These are phyloP conservation scores for Ephydatia muelleri DNA, from an alignment of 37 sponge, comb jelly and placozoan genomes.

Conservation along the genomic window DNA sequence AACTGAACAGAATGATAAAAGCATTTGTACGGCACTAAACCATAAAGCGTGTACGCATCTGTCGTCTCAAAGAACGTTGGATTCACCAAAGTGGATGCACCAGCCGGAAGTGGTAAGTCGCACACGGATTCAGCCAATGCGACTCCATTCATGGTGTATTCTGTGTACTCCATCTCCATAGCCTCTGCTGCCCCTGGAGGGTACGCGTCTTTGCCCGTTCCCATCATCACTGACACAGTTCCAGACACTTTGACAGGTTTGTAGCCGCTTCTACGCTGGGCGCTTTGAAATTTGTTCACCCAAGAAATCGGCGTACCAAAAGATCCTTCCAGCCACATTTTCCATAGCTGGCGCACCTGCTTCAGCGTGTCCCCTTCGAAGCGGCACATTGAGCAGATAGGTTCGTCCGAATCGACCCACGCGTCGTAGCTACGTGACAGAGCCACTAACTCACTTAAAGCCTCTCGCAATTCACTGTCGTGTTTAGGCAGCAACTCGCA, in stretches of 20 bases:
- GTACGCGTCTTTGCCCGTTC: not conserved
- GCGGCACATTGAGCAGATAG: not conserved
- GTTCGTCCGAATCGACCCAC: slow-evolving; percentile 12
- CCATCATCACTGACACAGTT: not conserved
- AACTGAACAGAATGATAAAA: slow-evolving; percentile 23
- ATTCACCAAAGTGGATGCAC: not conserved
- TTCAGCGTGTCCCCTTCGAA: not conserved
- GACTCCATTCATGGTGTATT: not conserved
- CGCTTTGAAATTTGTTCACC: not conserved
- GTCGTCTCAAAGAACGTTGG: slow-evolving; percentile 30
- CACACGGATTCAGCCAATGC: slow-evolving; percentile 33
- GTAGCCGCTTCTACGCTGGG: not conserved
- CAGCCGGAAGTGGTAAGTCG: not conserved
- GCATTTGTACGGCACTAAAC: slow-evolving; percentile 4
- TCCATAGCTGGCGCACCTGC: slow-evolving; percentile 13
- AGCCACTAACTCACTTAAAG: slow-evolving; percentile 12
- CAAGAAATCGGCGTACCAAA: not conserved
- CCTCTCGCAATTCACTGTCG: not conserved
- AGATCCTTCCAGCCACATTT: slow-evolving; percentile 23
- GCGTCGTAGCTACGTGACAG: not conserved
- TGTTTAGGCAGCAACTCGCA: slow-evolving; percentile 41
- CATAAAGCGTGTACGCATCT: slow-evolving; percentile 36
- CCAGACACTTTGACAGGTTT: not conserved
- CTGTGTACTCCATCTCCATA: not conserved
- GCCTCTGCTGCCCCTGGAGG: not conserved